Base-by-base conservation (phyloP, 1,140 invertebrate species). In the Atta colombica region DNA sequence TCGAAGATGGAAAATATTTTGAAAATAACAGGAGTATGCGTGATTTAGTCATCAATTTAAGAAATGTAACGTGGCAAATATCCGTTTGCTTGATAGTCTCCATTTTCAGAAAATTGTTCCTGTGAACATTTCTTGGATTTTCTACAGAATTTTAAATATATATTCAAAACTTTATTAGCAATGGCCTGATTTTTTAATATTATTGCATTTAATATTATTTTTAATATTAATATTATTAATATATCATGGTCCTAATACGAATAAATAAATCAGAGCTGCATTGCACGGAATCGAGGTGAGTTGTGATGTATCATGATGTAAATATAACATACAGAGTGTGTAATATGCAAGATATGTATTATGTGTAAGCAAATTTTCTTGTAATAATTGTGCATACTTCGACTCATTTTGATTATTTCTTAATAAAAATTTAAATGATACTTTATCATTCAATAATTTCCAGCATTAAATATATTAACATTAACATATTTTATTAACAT, bases 251-350 rank as follows among this genome's bases (percentile, higher is more conserved):
- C 31, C 66, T 58, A 45, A 66, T 49, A 35, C n/a, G 77, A 72
- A 49, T 60, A 60, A 82, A 45, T 82, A 60, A 82, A 82, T 60
- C 78, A 82, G 39, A 8, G 35, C 25, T 14, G 60, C 58, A 63
- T 78, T 45, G 77, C 74, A 45, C 12, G 35, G 16, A 45, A 72
- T 6, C 35, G 51, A 82, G 8, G 6, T 58, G 49, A 53, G 31
- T 82, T 66, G 66, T 21, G 28, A 80, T 18, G 61, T 60, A 81
- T 72, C 31, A 21, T 6, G 66, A 81, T 45, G 39, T 35, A 35
- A 82, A 31, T 45, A 16, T 58, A 72, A 72, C 66, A 39, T 71
- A 28, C 4, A 58, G 63, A 61, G 35, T n/a, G 66, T 39, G 51
- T 39, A 71, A 66, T 18, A 69, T 35, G 58, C 28, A 81, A 21